Evolutionary conservation across 1,140 invertebrate species (phyloP).

Genomic region (Habropoda laboriosa): DNA sequence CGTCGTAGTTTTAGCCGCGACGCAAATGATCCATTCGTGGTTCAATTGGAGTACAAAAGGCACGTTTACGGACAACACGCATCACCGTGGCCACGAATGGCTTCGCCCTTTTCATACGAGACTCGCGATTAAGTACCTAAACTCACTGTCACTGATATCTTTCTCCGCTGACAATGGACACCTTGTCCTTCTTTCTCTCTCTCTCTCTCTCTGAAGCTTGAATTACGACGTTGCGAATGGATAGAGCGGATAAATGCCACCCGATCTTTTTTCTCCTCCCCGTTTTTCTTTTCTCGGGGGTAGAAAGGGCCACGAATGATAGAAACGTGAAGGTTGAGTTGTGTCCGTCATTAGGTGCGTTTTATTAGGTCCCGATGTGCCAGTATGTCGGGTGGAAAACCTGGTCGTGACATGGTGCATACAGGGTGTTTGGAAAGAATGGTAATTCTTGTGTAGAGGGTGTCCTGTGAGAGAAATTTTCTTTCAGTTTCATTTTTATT

Average conservation of each 20-base stretch:
- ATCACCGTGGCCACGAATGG: constrained; percentile 46
- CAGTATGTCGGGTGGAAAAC: not conserved
- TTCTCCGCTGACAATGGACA: constrained; percentile 51
- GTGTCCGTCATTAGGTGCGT: not conserved
- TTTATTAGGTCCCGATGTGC: not conserved
- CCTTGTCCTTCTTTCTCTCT: no score
- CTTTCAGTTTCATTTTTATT: no score
- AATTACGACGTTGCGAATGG: constrained; percentile 44
- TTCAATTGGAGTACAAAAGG: constrained; percentile 67
- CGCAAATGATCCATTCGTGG: constrained; percentile 56
- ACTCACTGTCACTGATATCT: constrained; percentile 60
- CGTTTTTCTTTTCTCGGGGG: not conserved
- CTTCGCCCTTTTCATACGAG: constrained; percentile 54
- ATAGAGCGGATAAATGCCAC: constrained; percentile 41
- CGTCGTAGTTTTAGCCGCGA: constrained; percentile 25
- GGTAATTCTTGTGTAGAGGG: no score
- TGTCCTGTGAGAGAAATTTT: no score
- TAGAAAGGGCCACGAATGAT: not conserved
- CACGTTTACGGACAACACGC: constrained; percentile 62
- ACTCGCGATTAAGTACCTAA: constrained; percentile 58
- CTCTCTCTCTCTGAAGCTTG: constrained; percentile 20
- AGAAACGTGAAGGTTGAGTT: not conserved
- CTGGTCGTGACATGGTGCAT: no score
- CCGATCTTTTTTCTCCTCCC: constrained; percentile 21
- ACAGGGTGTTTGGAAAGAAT: no score